Evolutionary conservation across 2,888 invertebrate species (phyloP), one percentile per base, ranked within the genome.

Genomic region (Timema podura): DNA sequence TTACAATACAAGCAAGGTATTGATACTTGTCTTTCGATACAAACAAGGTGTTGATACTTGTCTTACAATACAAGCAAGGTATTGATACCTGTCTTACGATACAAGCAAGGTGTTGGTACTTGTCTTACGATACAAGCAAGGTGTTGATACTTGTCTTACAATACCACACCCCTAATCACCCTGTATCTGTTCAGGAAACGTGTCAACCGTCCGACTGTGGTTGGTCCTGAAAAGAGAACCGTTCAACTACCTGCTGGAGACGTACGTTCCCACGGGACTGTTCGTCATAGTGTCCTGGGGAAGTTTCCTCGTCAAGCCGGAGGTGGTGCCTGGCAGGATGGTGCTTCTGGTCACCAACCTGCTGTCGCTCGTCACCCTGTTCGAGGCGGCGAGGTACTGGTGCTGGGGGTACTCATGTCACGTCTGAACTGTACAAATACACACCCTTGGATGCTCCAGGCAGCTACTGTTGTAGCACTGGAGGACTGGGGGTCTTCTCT

Each of bases 251-350:
- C 44, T 70, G 5, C 48, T 70, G 48, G 70, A 70, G n/a, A 64
- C 67, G 15, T 70, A 67, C 47, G 8, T 70, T 7, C 70, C 72
- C 46, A 72, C 70, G 10, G 68, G 30, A 10, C 54, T 71, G 44
- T 72, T 71, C 67, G 71, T 72, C 15, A 9, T 65, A 66, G 66
- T 72, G 68, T 72, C 70, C 1, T 68, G 72, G 72, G 72, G 72
- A 13, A 71, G 70, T 44, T 72, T 72, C 59, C 68, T 71, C 47
- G 64, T 71, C 11, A 68, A 67, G 3, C 71, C 72, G 2, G 72
- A 72, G 5, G 48, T 71, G 15, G 72, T 71, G 44, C 70, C 72
- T 30, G 72, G 72, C 5, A 68, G 72, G 30, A 72, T 71, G 71
- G 72, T 72, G 8, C 69, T 72, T 6, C 67, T 72, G 15, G 70